Evolutionary conservation across 2,888 invertebrate species (phyloP), one percentile per base, ranked within the genome.

Genomic region (Rhabditoides inermis): DNA sequence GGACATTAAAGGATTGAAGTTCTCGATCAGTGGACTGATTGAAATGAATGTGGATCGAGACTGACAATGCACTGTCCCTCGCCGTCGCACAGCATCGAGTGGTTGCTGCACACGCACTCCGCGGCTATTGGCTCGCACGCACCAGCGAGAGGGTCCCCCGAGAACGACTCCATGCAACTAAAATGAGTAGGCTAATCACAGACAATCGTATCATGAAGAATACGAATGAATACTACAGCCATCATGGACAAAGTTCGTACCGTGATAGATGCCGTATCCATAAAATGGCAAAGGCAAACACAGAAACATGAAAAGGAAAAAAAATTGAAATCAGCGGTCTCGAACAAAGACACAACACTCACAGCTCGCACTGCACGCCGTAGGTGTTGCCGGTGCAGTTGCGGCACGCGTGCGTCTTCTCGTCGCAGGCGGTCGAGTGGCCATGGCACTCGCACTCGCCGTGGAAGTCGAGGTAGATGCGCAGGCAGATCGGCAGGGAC

Each of bases 361-460:
- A n/a, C n/a, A n/a, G n/a, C n/a, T 92, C 91, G 76, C 94, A 95
- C 74, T 86, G 85, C 27, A 83, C 81, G 0, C 94, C 94, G 28
- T 85, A 89, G 0, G 92, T 92, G 72, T 89, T 90, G 78, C 90
- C 87, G 59, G 91, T 88, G 78, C 95, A 95, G 77, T 92, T 92
- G 35, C 90, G 80, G 79, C 95, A 95, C 73, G 88, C 88, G n/a
- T 95, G 94, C 2, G 87, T 88, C 0, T 86, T 40, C 12, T 39
- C 42, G 36, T 62, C 50, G 39, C 65, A 65, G 1, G 23, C 32
- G 2, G 42, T 28, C 2, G 65, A 40, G 5, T 58, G 48, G 1
- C 56, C 58, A 36, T 65, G 54, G 32, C 65, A 65, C 30, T 41
- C 41, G 32, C 65, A 65, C 4, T 49, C 49, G 32, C 60, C 60